Percentiles rank a stretch among this genome's conserved stretches.
These are phyloP conservation scores for Anhinga rufa DNA, from an alignment of 2,113 vertebrate genomes.

Conservation along the genomic window DNA sequence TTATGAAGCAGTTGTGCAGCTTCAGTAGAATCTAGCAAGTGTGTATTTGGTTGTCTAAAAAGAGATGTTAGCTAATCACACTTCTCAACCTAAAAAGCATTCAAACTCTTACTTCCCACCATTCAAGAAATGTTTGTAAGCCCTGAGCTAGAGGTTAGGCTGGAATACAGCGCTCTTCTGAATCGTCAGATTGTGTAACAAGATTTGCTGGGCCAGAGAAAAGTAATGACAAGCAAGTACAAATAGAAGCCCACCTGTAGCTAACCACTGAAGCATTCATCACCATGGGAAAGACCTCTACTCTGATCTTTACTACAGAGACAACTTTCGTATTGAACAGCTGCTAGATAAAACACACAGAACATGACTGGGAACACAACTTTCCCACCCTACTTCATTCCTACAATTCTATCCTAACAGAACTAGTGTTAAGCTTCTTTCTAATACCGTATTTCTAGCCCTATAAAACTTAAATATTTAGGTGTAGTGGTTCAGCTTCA, in stretches of 20 bases:
- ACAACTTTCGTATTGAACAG: not conserved
- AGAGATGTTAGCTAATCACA: not conserved
- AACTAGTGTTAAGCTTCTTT: not conserved
- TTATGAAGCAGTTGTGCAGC: not conserved
- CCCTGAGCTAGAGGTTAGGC: not conserved
- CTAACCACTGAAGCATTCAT: not conserved
- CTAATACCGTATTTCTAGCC: not conserved
- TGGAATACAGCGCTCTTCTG: not conserved
- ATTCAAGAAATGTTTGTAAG: not conserved
- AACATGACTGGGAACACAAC: not conserved
- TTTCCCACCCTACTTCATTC: not conserved
- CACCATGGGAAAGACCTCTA: not conserved
- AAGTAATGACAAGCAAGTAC: not conserved
- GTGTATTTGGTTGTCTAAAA: not conserved
- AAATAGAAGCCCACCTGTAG: not conserved
- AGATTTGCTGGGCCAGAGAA: not conserved
- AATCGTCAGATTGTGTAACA: not conserved
- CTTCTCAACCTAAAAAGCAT: not conserved
- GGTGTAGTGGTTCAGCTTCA: not conserved
- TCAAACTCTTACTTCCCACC: not conserved
- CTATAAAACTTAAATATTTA: not conserved
- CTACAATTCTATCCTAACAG: not conserved
- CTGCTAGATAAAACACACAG: not conserved
- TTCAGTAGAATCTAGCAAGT: not conserved
- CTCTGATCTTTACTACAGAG: not conserved